Evolutionary conservation across 23 tunicate species (phyloP), one percentile per base, ranked within the genome.

Genomic region (Trididemnum clinides): DNA sequence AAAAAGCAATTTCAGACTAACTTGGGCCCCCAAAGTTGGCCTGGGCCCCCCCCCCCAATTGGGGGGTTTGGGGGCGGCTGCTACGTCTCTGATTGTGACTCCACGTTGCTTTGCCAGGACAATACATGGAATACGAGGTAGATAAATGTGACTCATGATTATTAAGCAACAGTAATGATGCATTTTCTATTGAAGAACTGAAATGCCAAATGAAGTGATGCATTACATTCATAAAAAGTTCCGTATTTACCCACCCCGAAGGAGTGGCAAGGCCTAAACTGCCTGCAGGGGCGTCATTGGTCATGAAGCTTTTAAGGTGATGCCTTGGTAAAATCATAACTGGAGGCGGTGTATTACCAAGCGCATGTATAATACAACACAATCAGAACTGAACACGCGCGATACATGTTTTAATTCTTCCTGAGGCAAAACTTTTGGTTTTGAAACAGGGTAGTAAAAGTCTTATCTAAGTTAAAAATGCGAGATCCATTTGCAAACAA

Each of bases 291-390:
- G 75, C 37, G 3, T 66, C 75, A 66, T 29, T 31, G 31, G 31
- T 66, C 75, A 66, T 66, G 5, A 4, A 20, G 30, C 31, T 10
- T 33, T 79, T 51, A 34, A 33, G 39, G 23, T 83, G 63, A n/a
- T 12, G 35, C 25, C 80, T 31, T 1, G 87, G 80, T 70, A 83
- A 83, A 6, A 71, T 37, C 51, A 63, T 66, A 1, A 37, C 80
- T 1, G 80, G 87, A 2, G 87, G 87, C 5, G 23, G 12, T 1
- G 87, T 1, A 69, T 70, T 20, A 1, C 87, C 87, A 1, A 71
- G 10, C 6, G 84, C 84, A 79, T 79, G 58, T 57, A 79, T 58
- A 32, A 57, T 26, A n/a, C 84, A 79, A 58, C 84, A 79, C 87
- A 34, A 33, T 83, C 80, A 18, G 59, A 62, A 4, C 80, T 33